These are phyloP conservation scores for Tiliqua scincoides DNA, from an alignment of 2,113 vertebrate genomes.

Conservation along the genomic window DNA sequence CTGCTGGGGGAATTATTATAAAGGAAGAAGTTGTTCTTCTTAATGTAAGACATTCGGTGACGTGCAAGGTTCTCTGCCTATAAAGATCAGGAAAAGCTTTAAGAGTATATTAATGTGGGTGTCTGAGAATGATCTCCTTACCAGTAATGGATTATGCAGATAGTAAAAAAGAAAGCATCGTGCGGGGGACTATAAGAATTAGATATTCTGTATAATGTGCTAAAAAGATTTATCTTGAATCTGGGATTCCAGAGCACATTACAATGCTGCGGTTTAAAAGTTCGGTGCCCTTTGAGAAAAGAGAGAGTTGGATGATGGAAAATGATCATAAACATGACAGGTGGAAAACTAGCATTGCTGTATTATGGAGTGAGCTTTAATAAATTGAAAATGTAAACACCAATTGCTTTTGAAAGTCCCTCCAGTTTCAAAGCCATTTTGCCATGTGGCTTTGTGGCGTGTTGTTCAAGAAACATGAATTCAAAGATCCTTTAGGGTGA, in stretches of 20 bases:
- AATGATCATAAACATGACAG: constrained; percentile 44
- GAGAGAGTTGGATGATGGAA: constrained; percentile 38
- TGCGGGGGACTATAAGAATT: constrained; percentile 35
- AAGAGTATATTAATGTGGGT: constrained; percentile 23
- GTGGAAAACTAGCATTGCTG: constrained; percentile 59
- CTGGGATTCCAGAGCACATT: constrained; percentile 52
- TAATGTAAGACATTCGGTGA: constrained; percentile 30
- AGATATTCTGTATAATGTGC: constrained; percentile 37
- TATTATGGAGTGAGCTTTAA: constrained; percentile 41
- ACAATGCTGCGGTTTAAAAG: constrained; percentile 49
- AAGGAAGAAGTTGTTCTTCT: background rate
- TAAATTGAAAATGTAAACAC: constrained; percentile 56
- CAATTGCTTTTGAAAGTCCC: background rate
- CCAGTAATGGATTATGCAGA: constrained; percentile 48
- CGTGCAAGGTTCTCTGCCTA: constrained; percentile 34
- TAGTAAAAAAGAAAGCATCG: constrained; percentile 44
- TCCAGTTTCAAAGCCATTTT: background rate
- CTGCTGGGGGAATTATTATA: background rate
- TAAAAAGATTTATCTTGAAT: constrained; percentile 60
- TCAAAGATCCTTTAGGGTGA: background rate
- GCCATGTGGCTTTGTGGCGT: background rate
- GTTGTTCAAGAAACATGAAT: background rate
- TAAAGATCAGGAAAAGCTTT: constrained; percentile 33
- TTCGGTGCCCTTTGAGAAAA: constrained; percentile 41
- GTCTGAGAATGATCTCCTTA: constrained; percentile 44